Conservation (phyloP, 2,888 invertebrate species). For the Eudemis profundana region DNA sequence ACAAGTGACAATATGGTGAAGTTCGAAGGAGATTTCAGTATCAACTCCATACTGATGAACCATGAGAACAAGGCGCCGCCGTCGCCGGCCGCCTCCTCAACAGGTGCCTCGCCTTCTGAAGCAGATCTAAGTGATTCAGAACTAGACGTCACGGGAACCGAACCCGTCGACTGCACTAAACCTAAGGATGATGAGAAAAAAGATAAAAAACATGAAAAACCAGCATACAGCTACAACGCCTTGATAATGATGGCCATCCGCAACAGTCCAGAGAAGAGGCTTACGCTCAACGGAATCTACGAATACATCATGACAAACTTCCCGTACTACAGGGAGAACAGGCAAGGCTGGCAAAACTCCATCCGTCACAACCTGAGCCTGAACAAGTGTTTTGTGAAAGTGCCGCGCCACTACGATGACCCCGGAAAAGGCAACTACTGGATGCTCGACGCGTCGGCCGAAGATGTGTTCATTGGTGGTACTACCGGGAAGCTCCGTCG, state of each 20-base stretch:
- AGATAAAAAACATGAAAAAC: constrained; percentile 93
- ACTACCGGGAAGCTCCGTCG: constrained; percentile 98
- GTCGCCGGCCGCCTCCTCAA: constrained; percentile 74
- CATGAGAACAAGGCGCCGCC: constrained; percentile 75
- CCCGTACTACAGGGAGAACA: constrained; percentile 98
- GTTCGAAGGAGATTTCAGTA: constrained; percentile 91
- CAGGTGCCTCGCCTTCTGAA: constrained; percentile 72
- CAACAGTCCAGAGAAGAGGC: constrained; percentile 95
- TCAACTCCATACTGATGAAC: constrained; percentile 90
- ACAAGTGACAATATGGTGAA: constrained; percentile 80
- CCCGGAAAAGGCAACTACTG: constrained; percentile 99
- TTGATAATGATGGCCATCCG: constrained; percentile 99
- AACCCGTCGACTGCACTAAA: constrained; percentile 89
- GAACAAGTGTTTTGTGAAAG: constrained; percentile 99
- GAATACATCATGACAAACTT: constrained; percentile 99
- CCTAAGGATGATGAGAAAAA: constrained; percentile 71
- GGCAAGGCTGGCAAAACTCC: constrained; percentile 99
- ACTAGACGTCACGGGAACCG: constrained; percentile 91
- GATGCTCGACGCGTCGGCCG: constrained; percentile 99
- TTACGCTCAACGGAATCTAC: constrained; percentile 98
- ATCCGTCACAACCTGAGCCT: constrained; percentile 98
- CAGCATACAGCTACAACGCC: constrained; percentile 99
- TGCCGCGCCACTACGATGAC: constrained; percentile 98
- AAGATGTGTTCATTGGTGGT: constrained; percentile 99
- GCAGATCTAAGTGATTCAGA: constrained; percentile 87